These are phyloP conservation scores for Chloropsis cyanopogon DNA, from an alignment of 2,113 vertebrate species.

Conservation along the genomic window DNA sequence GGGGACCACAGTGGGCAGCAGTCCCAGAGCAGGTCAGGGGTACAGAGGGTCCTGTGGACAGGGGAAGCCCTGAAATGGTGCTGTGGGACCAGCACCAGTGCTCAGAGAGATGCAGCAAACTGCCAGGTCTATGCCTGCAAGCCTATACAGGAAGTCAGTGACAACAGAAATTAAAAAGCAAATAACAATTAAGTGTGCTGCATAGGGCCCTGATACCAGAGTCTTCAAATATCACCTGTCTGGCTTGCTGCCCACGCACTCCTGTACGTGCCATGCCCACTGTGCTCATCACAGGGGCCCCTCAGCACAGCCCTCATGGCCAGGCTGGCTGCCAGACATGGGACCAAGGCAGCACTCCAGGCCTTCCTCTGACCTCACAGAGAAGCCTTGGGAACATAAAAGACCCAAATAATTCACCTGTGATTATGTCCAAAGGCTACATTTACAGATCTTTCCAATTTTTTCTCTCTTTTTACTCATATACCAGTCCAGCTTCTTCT, in stretches of 20 bases:
- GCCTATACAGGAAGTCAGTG: background rate
- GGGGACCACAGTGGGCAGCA: background rate
- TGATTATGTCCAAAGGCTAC: background rate
- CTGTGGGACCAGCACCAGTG: background rate
- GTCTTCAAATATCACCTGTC: background rate
- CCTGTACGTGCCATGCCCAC: background rate
- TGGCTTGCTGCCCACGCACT: background rate
- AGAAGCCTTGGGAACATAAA: background rate
- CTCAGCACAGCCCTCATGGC: rapidly evolving
- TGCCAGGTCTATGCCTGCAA: background rate
- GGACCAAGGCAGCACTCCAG: background rate
- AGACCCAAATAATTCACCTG: background rate
- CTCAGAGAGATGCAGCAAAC: background rate
- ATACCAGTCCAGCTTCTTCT: background rate
- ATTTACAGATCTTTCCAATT: background rate
- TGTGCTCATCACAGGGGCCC: rapidly evolving
- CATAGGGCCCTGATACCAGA: background rate
- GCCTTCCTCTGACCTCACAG: background rate
- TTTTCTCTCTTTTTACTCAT: background rate
- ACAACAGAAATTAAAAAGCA: background rate
- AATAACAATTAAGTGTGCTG: background rate
- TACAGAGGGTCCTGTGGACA: background rate
- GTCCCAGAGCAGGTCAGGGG: background rate
- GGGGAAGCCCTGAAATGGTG: background rate
- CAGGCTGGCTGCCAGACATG: rapidly evolving